phyloP scores from a whole-genome alignment of 2,888 invertebrate genomes.

The Chrysomela aeneicollis region DNA sequence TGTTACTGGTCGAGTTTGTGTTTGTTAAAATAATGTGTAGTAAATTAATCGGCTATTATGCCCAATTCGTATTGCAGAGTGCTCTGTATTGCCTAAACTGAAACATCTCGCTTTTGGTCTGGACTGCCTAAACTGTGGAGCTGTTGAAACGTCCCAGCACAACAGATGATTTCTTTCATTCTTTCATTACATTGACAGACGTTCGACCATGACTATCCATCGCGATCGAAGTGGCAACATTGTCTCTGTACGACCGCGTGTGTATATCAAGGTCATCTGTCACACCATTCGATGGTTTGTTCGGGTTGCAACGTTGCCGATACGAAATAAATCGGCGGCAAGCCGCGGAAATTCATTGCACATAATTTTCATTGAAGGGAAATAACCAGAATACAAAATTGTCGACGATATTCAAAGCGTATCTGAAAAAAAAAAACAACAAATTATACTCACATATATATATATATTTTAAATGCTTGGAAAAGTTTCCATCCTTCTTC shows the following conservation, averaged over 20 bases:
- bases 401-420: too few relatives aligned
- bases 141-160: conserved; percentile 20
- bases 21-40: too few relatives aligned
- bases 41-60: too few relatives aligned
- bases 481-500: too few relatives aligned
- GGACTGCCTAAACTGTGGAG: conserved; percentile 22
- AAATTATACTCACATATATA: too few relatives aligned
- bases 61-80: too few relatives aligned
- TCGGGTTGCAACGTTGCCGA: conserved; percentile 22
- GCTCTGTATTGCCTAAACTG: too few relatives aligned
- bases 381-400: background rate
- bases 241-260: conserved; percentile 41
- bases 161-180: conserved; percentile 13
- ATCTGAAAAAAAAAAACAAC: too few relatives aligned
- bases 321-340: conserved; percentile 13
- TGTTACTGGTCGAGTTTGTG: too few relatives aligned
- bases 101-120: too few relatives aligned
- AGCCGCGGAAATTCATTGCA: background rate
- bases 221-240: conserved; percentile 39
- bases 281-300: conserved; percentile 41
- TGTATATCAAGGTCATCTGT: conserved; percentile 50
- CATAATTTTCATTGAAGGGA: background rate
- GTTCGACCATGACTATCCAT: conserved; percentile 44
- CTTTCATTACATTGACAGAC: conserved; percentile 44
- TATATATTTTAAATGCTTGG: too few relatives aligned